phyloP scores from a whole-genome alignment of 2,888 invertebrate genomes.

The Torymus aiolomorphi region DNA sequence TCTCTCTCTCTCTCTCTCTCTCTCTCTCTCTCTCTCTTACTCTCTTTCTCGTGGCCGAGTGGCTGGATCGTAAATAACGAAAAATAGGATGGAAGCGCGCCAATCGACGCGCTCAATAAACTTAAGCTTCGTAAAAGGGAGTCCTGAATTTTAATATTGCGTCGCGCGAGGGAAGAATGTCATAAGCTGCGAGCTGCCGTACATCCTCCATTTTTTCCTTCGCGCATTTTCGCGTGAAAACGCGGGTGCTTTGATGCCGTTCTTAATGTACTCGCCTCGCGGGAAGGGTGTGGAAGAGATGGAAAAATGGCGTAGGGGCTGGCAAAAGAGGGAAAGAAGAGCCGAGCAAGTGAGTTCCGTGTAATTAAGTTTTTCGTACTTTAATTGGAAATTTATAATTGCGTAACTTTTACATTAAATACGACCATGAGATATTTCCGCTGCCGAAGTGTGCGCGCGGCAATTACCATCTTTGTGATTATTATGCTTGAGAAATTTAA shows the following conservation, averaged over 20 bases:
- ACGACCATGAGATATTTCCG: no score
- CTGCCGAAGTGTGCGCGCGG: not conserved
- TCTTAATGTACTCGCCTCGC: no score
- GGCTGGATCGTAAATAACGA: constrained; percentile 25
- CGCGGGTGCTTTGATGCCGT: no score
- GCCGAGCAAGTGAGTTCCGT: not conserved
- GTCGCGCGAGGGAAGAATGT: not conserved
- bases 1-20: no score
- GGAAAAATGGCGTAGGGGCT: no score
- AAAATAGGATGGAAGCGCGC: constrained; percentile 27
- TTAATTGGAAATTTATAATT: constrained; percentile 38
- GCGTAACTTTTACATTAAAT: constrained; percentile 14
- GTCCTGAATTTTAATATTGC: constrained; percentile 33
- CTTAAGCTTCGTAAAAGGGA: constrained; percentile 17
- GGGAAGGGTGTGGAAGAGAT: no score
- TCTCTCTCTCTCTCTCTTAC: no score
- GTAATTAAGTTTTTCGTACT: constrained; percentile 11
- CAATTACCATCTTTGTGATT: no score
- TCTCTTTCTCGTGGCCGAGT: no score
- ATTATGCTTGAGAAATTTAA: constrained; percentile 11
- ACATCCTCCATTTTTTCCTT: no score
- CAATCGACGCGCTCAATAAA: constrained; percentile 44
- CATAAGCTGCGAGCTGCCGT: no score
- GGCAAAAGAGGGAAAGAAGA: not conserved
- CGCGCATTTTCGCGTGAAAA: no score